Percentiles rank a stretch among this genome's conserved stretches.
Evolutionary conservation across 2,113 vertebrate genomes (phyloP).

Genomic region (Electrona antarctica): DNA sequence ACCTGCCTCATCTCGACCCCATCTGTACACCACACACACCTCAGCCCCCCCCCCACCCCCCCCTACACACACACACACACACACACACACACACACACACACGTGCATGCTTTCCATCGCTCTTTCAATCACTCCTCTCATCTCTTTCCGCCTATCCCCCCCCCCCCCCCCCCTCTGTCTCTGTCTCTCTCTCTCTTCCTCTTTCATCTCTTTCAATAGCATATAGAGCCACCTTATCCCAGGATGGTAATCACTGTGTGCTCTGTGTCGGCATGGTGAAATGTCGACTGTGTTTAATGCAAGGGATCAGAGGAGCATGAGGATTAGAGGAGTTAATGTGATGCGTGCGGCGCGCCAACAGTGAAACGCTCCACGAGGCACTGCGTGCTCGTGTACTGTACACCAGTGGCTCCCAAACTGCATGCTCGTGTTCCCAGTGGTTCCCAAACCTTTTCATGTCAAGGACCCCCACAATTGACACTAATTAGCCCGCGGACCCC

Average conservation of each 20-base stretch:
- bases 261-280: constrained; percentile 7
- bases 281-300: constrained; percentile 26
- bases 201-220: neutral
- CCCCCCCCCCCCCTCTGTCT: constrained; percentile 1
- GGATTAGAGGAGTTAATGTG: constrained; percentile 44
- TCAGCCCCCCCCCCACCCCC: neutral
- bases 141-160: constrained; percentile 2
- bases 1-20: constrained; percentile 20
- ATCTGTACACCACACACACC: constrained; percentile 27
- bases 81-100: neutral
- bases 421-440: too few species aligned
- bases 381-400: constrained; percentile 18
- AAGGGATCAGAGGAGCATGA: constrained; percentile 15
- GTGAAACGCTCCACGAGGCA: constrained; percentile 25
- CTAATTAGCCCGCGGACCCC: too few species aligned
- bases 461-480: too few species aligned
- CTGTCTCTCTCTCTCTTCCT: constrained; percentile 22
- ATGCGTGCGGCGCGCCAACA: constrained; percentile 27
- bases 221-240: neutral
- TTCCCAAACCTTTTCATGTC: too few species aligned
- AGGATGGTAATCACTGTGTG: constrained; percentile 35
- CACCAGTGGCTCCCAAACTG: too few species aligned
- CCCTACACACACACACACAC: neutral
- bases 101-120: neutral
- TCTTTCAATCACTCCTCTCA: constrained; percentile 21